Percentiles rank a stretch among this genome's conserved stretches.
Conservation (phyloP, 2,888 invertebrate species). For the Apodemia mormo region DNA sequence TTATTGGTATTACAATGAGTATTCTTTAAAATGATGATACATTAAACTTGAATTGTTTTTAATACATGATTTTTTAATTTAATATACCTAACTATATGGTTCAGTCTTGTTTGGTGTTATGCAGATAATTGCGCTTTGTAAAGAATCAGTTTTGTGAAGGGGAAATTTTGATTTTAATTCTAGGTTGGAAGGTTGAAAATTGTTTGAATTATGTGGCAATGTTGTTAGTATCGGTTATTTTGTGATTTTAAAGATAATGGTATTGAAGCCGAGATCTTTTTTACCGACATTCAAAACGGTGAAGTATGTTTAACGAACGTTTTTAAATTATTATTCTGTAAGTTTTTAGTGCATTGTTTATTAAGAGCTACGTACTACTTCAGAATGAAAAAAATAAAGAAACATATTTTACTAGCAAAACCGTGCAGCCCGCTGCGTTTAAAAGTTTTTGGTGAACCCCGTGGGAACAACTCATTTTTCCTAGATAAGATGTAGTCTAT, state of each 20-base stretch:
- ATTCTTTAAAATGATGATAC: neutral
- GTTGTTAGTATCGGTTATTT: constrained; percentile 71
- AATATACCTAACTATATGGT: constrained; percentile 43
- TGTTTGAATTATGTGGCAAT: constrained; percentile 50
- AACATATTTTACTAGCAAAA: too few species aligned
- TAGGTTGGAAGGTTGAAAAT: constrained; percentile 35
- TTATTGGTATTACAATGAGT: constrained; percentile 17
- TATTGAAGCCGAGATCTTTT: constrained; percentile 75
- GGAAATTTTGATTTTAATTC: constrained; percentile 36
- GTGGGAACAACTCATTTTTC: too few species aligned
- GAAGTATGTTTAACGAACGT: neutral
- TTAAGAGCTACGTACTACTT: too few species aligned
- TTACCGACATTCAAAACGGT: neutral
- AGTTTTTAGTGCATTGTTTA: too few species aligned
- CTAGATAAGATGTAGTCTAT: too few species aligned
- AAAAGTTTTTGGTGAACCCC: too few species aligned
- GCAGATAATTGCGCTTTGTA: constrained; percentile 42
- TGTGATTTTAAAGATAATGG: constrained; percentile 77
- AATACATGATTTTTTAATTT: constrained; percentile 40
- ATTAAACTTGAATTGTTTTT: constrained; percentile 28
- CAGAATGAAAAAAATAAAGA: too few species aligned
- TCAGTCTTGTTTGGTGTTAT: constrained; percentile 45
- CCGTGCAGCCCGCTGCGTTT: too few species aligned
- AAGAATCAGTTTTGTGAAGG: neutral
- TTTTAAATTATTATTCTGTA: too few species aligned